Conservation (phyloP, 2,113 vertebrate species). For the Sinocyclocheilus anshuiensis region DNA sequence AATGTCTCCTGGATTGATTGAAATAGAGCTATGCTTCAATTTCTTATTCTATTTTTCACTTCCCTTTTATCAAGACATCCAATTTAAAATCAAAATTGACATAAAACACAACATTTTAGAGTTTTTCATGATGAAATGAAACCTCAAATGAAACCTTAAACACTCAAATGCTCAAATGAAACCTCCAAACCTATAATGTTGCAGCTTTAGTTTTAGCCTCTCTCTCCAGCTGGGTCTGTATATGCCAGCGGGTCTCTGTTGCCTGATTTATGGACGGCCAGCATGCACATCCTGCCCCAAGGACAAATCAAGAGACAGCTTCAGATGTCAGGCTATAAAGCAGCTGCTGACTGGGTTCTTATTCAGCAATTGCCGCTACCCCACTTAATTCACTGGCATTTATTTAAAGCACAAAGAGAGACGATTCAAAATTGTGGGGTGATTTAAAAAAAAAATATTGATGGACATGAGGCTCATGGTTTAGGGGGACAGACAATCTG, state of each 20-base stretch:
- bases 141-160: background rate
- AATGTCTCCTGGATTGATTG: background rate
- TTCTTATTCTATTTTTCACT: background rate
- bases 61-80: background rate
- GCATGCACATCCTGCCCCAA: constrained; percentile 43
- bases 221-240: constrained; percentile 29
- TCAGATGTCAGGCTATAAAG: constrained; percentile 52
- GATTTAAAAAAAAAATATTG: no score
- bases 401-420: constrained; percentile 46
- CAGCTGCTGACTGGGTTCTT: constrained; percentile 52
- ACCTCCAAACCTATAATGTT: background rate
- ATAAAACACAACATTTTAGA: background rate
- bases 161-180: background rate
- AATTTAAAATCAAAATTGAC: background rate
- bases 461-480: background rate
- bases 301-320: constrained; percentile 52
- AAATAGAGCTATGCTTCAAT: background rate
- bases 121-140: background rate
- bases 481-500: background rate
- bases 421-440: background rate
- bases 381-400: constrained; percentile 29
- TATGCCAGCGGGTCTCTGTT: constrained; percentile 24
- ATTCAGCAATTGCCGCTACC: constrained; percentile 45
- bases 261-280: constrained; percentile 44
- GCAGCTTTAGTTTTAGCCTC: constrained; percentile 24